Percentiles rank a stretch among this genome's conserved stretches.
These are phyloP conservation scores for Ctenosaura bakeri DNA, from an alignment of 2,797 vertebrate species.

Conservation along the genomic window DNA sequence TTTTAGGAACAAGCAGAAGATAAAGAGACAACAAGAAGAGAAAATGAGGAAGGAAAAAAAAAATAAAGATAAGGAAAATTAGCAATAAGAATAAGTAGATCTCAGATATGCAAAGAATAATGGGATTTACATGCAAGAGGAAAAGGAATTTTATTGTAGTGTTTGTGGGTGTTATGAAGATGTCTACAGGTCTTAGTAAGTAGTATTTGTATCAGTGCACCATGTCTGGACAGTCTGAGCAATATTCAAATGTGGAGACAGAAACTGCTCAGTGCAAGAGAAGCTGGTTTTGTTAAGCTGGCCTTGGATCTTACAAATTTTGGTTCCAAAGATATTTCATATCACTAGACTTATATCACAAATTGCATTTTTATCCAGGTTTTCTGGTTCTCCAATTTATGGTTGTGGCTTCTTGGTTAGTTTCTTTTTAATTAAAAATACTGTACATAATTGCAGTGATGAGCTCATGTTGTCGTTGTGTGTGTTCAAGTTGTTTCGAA, in stretches of 20 bases:
- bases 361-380: not conserved
- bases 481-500: no score
- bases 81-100: slow-evolving; percentile 57
- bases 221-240: not conserved
- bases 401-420: not conserved
- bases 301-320: not conserved
- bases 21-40: slow-evolving; percentile 61
- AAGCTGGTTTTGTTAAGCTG: not conserved
- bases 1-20: slow-evolving; percentile 64
- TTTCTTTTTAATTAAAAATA: not conserved
- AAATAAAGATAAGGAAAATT: slow-evolving; percentile 66
- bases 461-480: not conserved
- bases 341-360: not conserved
- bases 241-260: not conserved
- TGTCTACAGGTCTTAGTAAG: not conserved
- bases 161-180: not conserved
- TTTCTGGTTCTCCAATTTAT: not conserved
- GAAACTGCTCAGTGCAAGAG: not conserved
- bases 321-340: slow-evolving; percentile 1
- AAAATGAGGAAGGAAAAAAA: slow-evolving; percentile 50
- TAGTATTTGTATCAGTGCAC: not conserved
- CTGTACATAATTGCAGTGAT: not conserved
- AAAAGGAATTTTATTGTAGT: slow-evolving; percentile 13
- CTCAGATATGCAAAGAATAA: slow-evolving; percentile 52
- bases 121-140: slow-evolving; percentile 43